Conservation (phyloP, 2,888 invertebrate genomes). For the Eremobia ochroleuca region DNA sequence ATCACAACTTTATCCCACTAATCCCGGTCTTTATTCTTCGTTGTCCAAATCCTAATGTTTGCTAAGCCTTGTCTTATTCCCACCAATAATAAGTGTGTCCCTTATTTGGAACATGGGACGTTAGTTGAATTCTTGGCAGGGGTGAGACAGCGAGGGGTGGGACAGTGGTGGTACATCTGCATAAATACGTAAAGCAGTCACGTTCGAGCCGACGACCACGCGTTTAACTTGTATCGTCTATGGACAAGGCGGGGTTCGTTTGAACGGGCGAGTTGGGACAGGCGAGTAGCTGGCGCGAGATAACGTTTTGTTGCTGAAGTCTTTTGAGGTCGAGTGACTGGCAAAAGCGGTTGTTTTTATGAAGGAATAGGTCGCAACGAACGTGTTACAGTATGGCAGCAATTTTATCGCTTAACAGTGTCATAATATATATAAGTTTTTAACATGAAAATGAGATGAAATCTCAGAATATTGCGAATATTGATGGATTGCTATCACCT, state of each 20-base stretch:
- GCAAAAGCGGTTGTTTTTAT: not conserved
- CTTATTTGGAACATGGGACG: conserved; percentile 75
- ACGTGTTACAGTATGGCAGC: too few relatives aligned
- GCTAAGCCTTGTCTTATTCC: conserved; percentile 75
- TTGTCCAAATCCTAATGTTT: conserved; percentile 77
- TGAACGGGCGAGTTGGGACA: conserved; percentile 52
- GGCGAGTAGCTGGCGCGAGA: conserved; percentile 38
- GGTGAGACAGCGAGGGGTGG: conserved; percentile 60
- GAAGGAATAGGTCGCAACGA: not conserved
- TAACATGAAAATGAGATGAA: conserved; percentile 4
- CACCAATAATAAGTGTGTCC: conserved; percentile 81
- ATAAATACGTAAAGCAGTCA: conserved; percentile 89
- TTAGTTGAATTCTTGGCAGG: conserved; percentile 83
- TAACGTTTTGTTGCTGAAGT: not conserved
- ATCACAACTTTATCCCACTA: conserved; percentile 60
- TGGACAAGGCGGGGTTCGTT: conserved; percentile 70
- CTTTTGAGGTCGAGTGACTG: not conserved
- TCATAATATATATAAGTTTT: not conserved
- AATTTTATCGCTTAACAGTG: not conserved
- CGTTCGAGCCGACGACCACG: conserved; percentile 80
- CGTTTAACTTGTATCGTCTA: conserved; percentile 84
- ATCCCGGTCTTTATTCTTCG: conserved; percentile 75
- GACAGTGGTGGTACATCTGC: conserved; percentile 79
- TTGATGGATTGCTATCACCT: not conserved
- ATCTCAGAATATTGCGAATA: not conserved